Evolutionary conservation across 2,797 vertebrate species (phyloP).

Genomic region (Sciurus carolinensis): DNA sequence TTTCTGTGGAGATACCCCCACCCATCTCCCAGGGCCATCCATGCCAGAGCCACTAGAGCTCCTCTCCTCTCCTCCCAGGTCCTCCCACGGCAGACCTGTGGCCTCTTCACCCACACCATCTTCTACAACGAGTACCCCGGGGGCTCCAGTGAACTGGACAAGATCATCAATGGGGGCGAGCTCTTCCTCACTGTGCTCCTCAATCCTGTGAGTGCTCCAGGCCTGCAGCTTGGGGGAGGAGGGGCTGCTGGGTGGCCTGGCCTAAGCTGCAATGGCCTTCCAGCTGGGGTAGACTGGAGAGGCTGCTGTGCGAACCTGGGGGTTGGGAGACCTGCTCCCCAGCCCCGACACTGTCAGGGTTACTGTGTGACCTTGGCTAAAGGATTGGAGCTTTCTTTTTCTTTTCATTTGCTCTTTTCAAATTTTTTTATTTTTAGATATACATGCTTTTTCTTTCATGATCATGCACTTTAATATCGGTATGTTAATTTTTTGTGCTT

Average conservation of each 20-base stretch:
- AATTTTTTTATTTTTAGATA: no score
- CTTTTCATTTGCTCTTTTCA: no score
- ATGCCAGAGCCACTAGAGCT: not conserved
- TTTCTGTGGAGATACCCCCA: not conserved
- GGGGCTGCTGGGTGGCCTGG: not conserved
- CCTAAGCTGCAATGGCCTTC: not conserved
- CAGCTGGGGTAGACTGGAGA: not conserved
- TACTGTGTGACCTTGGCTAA: not conserved
- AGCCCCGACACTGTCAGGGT: not conserved
- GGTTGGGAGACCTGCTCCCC: not conserved
- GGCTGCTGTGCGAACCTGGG: not conserved
- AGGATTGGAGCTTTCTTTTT: no score
- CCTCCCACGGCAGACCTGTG: constrained; percentile 97
- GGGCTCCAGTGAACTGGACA: constrained; percentile 97
- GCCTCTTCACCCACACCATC: constrained; percentile 99
- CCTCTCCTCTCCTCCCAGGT: constrained; percentile 89
- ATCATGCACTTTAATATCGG: not conserved
- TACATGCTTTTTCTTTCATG: not conserved
- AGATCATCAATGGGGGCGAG: constrained; percentile 98
- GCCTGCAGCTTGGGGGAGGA: not conserved
- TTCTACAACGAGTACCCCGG: constrained; percentile 99
- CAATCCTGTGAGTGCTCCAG: constrained; percentile 94
- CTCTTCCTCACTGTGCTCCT: constrained; percentile 98
- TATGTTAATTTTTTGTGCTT: not conserved
- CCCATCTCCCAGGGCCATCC: not conserved